Conservation (phyloP, 2,113 vertebrate species). For the Trichechus manatus region DNA sequence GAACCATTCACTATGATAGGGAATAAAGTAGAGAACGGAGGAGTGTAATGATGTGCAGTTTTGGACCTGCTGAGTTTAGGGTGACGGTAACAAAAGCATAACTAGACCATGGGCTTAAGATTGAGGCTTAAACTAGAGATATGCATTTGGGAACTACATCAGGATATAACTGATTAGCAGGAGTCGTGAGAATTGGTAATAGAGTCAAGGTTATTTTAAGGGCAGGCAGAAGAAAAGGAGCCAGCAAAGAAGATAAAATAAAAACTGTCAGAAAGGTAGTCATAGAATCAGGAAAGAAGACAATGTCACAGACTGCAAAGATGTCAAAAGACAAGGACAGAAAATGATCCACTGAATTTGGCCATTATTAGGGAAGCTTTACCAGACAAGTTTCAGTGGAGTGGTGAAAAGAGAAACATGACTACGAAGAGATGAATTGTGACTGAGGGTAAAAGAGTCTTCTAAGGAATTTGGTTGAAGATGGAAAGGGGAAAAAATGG, state of each 20-base stretch:
- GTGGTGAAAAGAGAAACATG: neutral
- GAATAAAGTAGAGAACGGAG: neutral
- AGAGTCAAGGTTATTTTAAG: neutral
- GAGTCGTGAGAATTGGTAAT: neutral
- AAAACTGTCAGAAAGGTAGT: neutral
- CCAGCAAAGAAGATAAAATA: neutral
- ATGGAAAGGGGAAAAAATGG: neutral
- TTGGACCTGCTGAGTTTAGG: neutral
- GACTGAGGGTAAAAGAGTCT: neutral
- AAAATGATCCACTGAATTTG: neutral
- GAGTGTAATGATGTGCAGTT: neutral
- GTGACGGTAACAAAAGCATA: neutral
- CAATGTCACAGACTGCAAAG: neutral
- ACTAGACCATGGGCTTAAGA: neutral
- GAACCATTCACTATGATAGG: neutral
- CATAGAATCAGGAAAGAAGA: neutral
- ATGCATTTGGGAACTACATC: neutral
- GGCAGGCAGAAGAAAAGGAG: neutral
- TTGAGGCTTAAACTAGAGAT: neutral
- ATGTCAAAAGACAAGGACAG: neutral
- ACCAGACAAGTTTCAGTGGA: neutral
- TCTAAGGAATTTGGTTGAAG: neutral
- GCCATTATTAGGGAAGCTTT: neutral
- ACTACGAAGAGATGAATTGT: neutral
- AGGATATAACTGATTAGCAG: neutral